Percentiles rank a stretch among this genome's conserved stretches.
These are phyloP conservation scores for Eumeta japonica DNA, from an alignment of 1,140 invertebrate genomes.

Conservation along the genomic window DNA sequence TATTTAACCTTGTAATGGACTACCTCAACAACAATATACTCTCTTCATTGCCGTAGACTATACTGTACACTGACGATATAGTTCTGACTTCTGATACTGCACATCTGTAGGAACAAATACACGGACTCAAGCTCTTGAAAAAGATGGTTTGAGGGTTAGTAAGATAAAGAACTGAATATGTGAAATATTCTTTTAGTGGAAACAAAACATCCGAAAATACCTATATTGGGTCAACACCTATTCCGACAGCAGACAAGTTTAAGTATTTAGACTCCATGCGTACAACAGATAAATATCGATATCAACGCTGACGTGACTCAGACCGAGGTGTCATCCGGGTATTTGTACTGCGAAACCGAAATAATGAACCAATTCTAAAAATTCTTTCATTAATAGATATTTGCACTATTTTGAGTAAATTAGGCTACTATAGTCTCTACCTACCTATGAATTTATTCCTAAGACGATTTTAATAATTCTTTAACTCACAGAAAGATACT, in stretches of 20 bases:
- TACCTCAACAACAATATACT: background rate
- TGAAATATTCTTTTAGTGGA: background rate
- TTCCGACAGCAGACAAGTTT: background rate
- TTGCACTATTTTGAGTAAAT: too few species aligned
- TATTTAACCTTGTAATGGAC: slow-evolving; percentile 1
- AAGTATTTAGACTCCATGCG: too few species aligned
- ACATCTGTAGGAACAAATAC: background rate
- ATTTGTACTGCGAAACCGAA: too few species aligned
- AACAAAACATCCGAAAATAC: background rate
- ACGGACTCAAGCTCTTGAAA: background rate
- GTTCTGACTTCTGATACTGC: background rate
- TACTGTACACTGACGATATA: background rate
- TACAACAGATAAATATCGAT: background rate
- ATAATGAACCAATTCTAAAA: too few species aligned
- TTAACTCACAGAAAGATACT: too few species aligned
- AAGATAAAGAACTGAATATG: background rate
- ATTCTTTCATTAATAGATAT: too few species aligned
- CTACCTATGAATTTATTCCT: too few species aligned
- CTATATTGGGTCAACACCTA: too few species aligned
- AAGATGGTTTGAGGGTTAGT: background rate
- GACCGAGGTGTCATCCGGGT: too few species aligned
- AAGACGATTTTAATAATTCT: too few species aligned
- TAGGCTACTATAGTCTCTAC: too few species aligned
- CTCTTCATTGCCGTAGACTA: background rate
- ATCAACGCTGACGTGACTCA: background rate